Base-by-base conservation (phyloP, 2,113 vertebrate genomes). In the Carassius auratus region DNA sequence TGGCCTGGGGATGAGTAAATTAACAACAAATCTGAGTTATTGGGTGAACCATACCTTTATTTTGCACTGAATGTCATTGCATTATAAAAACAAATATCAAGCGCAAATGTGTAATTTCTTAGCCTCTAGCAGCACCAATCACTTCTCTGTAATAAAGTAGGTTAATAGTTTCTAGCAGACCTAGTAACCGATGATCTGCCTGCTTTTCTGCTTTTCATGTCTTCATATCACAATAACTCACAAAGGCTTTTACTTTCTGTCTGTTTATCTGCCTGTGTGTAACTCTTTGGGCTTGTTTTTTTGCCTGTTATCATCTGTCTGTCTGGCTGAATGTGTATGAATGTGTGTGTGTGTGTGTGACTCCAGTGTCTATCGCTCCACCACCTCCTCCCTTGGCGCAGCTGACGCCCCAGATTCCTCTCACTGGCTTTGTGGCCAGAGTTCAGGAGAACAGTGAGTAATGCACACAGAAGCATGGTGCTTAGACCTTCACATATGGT, bases 381-480 rank as follows among this genome's bases (percentile, higher is more conserved):
- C 98, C 98, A 90, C 98, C 97, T 93, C 97, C 98, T 94, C 98
- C 98, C 90, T 96, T 98, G 96, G 97, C 96, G 92, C 98, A 99
- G 93, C 97, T 99, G 96, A 99, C 98, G 94, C 98, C 98, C 95
- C 98, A 99, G 97, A 99, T 99, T 94, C 98, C 98, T 93, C 96
- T 99, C 94, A 99, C 97, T 93, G 98, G 98, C 94, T 99, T 99
- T 96, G 98, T 98, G 95, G 98, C 98, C 96, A 97, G 98, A 95
- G 97, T 99, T 96, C 98, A 99, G 95, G 98, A 99, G 96, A 99
- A 98, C 96, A 99, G 98, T 99, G 97, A 99, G 98, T 99, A 90
- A 90, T 86, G 87, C 89, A 52, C 66, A 80, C 73, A 87, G 77
- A 45, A 75, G 82, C 74, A 76, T 78, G 5, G 45, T 23, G 55